These are phyloP conservation scores for Steatocranus sp. DNA, from an alignment of 2,797 vertebrate genomes.

Conservation along the genomic window DNA sequence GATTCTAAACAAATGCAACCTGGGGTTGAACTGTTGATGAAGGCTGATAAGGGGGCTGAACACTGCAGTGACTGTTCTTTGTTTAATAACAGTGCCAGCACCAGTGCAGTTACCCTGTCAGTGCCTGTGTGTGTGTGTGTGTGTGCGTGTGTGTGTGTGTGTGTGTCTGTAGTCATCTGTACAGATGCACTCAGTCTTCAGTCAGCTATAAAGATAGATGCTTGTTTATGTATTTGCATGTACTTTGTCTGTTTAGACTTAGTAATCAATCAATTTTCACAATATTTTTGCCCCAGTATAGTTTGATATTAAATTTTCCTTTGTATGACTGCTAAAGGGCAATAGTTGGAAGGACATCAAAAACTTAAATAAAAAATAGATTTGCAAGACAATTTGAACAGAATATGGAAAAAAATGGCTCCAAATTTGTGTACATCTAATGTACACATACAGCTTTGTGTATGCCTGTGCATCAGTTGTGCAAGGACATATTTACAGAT, in stretches of 20 bases:
- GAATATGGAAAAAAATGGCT: neutral
- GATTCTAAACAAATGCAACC: constrained; percentile 56
- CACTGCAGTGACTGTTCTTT: neutral
- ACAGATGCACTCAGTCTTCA: neutral
- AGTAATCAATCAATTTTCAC: neutral
- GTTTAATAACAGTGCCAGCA: constrained; percentile 1
- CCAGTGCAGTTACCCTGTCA: constrained; percentile 5
- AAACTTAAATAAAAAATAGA: neutral
- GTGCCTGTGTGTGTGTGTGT: neutral
- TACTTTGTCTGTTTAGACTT: neutral
- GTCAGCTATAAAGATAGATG: neutral
- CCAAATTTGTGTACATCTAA: neutral
- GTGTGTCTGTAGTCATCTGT: neutral
- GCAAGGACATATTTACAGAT: neutral
- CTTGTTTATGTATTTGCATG: neutral
- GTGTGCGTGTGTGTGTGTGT: neutral
- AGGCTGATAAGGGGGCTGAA: constrained; percentile 34
- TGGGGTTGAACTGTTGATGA: constrained; percentile 46
- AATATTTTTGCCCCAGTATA: neutral
- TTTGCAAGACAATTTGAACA: neutral
- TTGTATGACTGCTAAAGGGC: neutral
- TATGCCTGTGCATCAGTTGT: neutral
- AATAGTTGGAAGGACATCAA: neutral
- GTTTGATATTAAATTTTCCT: neutral
- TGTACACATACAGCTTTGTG: neutral